phyloP scores from a whole-genome alignment of 2,113 vertebrate genomes.

The Osmerus mordax region DNA sequence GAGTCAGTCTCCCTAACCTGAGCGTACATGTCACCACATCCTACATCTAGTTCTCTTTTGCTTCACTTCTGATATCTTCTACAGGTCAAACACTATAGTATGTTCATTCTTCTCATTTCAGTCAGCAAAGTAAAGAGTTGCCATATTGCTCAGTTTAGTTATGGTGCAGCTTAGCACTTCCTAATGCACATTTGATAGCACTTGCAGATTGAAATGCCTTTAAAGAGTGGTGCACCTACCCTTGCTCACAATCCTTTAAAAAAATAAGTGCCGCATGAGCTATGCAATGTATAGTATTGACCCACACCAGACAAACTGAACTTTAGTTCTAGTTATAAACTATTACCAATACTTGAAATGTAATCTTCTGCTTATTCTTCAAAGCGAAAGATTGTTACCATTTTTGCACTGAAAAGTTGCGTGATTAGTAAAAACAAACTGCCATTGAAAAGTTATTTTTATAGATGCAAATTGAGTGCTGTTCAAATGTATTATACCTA shows the following conservation, averaged over 20 bases:
- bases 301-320: constrained; percentile 80
- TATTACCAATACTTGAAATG: constrained; percentile 91
- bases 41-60: not conserved
- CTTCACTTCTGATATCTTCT: not conserved
- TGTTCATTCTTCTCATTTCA: constrained; percentile 21
- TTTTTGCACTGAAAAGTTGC: constrained; percentile 97
- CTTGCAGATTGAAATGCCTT: constrained; percentile 88
- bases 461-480: constrained; percentile 88
- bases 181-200: constrained; percentile 80
- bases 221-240: constrained; percentile 74
- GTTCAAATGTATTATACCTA: constrained; percentile 90
- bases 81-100: constrained; percentile 10
- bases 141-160: constrained; percentile 64
- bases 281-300: constrained; percentile 94
- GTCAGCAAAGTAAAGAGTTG: constrained; percentile 52
- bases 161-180: constrained; percentile 72
- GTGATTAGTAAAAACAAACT: constrained; percentile 82
- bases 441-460: constrained; percentile 98
- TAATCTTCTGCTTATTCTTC: constrained; percentile 87
- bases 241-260: constrained; percentile 65
- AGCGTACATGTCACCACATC: not conserved
- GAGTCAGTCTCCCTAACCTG: not conserved
- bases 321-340: constrained; percentile 74
- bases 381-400: constrained; percentile 86
- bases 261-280: constrained; percentile 84